A percentile compares a stretch with the other conserved stretches of the same genome.
These are phyloP conservation scores for Asbolus verrucosus DNA, from an alignment of 1,140 invertebrate species.

Conservation along the genomic window DNA sequence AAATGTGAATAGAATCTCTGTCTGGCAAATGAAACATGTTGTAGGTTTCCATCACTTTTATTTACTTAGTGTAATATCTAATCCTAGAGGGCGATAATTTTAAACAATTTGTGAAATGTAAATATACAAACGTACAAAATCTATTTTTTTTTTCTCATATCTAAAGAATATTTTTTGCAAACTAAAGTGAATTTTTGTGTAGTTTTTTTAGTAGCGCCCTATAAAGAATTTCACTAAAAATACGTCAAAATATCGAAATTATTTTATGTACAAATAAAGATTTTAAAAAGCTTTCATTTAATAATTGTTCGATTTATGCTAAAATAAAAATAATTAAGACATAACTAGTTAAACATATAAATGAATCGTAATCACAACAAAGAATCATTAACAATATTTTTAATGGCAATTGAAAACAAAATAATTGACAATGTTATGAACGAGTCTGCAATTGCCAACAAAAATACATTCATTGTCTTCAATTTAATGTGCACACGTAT, in stretches of 20 bases:
- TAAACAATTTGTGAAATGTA: slow-evolving; percentile 44
- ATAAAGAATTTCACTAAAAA: slow-evolving; percentile 7
- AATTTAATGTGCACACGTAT: slow-evolving; percentile 44
- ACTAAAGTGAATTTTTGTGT: slow-evolving; percentile 9
- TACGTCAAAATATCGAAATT: slow-evolving; percentile 10
- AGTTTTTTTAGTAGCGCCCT: background rate
- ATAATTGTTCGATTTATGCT: slow-evolving; percentile 27
- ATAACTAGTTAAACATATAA: slow-evolving; percentile 19
- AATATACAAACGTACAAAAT: slow-evolving; percentile 46
- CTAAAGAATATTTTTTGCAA: slow-evolving; percentile 32
- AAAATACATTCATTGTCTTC: slow-evolving; percentile 22
- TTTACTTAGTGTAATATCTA: slow-evolving; percentile 35
- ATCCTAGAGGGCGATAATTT: slow-evolving; percentile 36
- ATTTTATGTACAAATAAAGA: slow-evolving; percentile 15
- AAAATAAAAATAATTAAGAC: slow-evolving; percentile 23
- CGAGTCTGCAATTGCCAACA: slow-evolving; percentile 27
- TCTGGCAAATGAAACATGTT: background rate
- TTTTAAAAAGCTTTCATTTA: background rate
- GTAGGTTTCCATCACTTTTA: slow-evolving; percentile 30
- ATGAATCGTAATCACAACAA: slow-evolving; percentile 40
- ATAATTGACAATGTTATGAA: slow-evolving; percentile 34
- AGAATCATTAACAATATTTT: slow-evolving; percentile 37
- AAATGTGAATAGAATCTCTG: too few species aligned
- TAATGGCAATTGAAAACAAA: slow-evolving; percentile 35
- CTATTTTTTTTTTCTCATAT: slow-evolving; percentile 29